Base-by-base conservation (phyloP, 2,888 invertebrate genomes). In the Phengaris arion region DNA sequence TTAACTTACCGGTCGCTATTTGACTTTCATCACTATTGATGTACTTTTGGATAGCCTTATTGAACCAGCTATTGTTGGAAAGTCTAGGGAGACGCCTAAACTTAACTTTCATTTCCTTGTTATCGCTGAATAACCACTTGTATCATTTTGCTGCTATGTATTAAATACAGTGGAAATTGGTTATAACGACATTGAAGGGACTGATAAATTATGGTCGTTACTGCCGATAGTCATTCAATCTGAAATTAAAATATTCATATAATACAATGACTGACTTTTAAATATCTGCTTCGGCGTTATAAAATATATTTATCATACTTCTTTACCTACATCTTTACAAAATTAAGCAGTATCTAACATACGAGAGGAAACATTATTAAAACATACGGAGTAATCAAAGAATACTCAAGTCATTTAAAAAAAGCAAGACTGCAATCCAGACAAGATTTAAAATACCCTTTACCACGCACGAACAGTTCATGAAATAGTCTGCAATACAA, bases 401-500 rank as follows among this genome's bases (percentile, higher is more conserved):
- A 12, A 64, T 45, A 45, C 64, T 45, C 9, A 64, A 12, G 12
- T 35, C 12, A 35, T 64, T 13, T 6, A 10, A 12, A 35, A 12
- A 12, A 35, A 35, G 2, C 59, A 59, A 59, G 64, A 45, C 12
- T 35, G 35, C 64, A 64, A 12, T 15, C 35, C 64, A 64, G 64
- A 64, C 64, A 13, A 35, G 64, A 12, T 64, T 59, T 59, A 35
- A 45, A 64, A 64, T 64, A 64, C 45, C 64, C 52, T 10, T 52
- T 52, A 52, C 52, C 52, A 75, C 51, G 76, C 78, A 78, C 78
- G 80, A 79, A 81, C 81, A 82, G 80, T 82, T 81, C 79, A 80
- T 81, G 80, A 80, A 82, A 79, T 79, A 80, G 81, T 80, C 80
- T 81, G 83, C 84, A 82, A 85, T 85, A 87, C 82, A 83, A 86